Base-by-base conservation (phyloP, 2,797 vertebrate species). In the Cuniculus paca region DNA sequence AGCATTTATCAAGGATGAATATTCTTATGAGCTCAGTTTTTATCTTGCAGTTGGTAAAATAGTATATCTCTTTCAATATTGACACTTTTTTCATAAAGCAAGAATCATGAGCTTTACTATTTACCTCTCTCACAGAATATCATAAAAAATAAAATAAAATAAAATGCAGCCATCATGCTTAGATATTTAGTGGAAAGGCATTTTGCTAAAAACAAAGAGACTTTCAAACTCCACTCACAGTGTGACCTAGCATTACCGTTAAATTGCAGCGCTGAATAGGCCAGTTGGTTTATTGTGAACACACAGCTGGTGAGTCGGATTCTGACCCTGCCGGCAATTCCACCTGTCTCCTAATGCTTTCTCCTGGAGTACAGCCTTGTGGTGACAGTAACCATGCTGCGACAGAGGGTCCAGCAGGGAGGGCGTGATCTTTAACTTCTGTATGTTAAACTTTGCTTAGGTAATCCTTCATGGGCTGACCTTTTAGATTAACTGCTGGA, bases 401-500 rank as follows among this genome's bases (percentile, higher is more conserved):
- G 95, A 97, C 61, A 86, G 72, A 97, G 42, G 28, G 42, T 48
- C 26, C 68, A 61, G 74, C 61, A n/a, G 48, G 48, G 39, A 96
- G 91, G 86, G 12, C 94, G 24, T 90, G 85, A 95, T 78, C 95
- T 97, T 94, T 96, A 87, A 93, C 90, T 97, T 83, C 56, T 86
- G 34, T 91, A 87, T 70, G 42, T 63, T 97, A 80, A 87, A 86
- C 80, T 95, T 95, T 96, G 78, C 42, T 97, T 90, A 56, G 74
- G 74, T 93, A 96, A 97, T 97, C 78, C 85, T 97, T 97, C 91
- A 92, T 72, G 34, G 50, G 58, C 39, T 97, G 94, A 97, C 80
- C 96, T 97, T 97, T 97, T 88, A 96, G 89, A 96, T 93, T 94
- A 95, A 88, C 42, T 88, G n/a, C 52, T 95, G 60, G 72, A 90